Evolutionary conservation across 2,888 invertebrate genomes (phyloP).

Genomic region (Beris chalybata): DNA sequence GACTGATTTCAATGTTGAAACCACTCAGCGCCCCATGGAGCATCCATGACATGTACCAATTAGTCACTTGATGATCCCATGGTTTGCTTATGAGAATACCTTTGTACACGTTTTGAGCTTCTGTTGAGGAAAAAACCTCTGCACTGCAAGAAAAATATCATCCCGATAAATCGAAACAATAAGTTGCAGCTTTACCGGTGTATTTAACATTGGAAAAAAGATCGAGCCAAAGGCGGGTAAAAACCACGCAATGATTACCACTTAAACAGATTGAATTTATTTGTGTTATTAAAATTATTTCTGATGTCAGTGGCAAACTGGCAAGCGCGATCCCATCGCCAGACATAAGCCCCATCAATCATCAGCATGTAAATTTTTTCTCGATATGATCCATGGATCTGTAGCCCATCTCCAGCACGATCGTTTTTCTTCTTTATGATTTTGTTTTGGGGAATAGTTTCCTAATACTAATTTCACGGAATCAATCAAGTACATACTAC

Average conservation of each 20-base stretch:
- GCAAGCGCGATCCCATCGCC: no score
- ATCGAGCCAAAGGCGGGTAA: no score
- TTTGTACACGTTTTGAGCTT: conserved; percentile 23
- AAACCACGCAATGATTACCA: no score
- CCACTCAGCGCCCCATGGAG: conserved; percentile 35
- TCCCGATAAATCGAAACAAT: conserved; percentile 8
- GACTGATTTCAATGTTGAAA: conserved; percentile 36
- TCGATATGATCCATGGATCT: no score
- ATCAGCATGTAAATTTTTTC: conserved; percentile 14
- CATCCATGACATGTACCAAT: conserved; percentile 33
- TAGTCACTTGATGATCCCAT: conserved; percentile 30
- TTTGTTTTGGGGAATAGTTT: no score
- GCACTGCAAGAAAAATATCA: conserved; percentile 8
- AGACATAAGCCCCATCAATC: conserved; percentile 8
- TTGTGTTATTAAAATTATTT: no score
- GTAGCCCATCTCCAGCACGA: no score
- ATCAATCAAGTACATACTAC: no score
- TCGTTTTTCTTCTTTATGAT: no score
- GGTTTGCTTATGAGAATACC: conserved; percentile 9
- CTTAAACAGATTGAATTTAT: no score
- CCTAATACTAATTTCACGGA: no score
- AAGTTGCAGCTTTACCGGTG: conserved; percentile 7
- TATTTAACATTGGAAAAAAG: neutral
- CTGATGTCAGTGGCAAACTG: no score
- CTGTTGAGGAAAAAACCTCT: conserved; percentile 4